These are phyloP conservation scores for Deroplatys truncata DNA, from an alignment of 2,888 invertebrate genomes.

Conservation along the genomic window DNA sequence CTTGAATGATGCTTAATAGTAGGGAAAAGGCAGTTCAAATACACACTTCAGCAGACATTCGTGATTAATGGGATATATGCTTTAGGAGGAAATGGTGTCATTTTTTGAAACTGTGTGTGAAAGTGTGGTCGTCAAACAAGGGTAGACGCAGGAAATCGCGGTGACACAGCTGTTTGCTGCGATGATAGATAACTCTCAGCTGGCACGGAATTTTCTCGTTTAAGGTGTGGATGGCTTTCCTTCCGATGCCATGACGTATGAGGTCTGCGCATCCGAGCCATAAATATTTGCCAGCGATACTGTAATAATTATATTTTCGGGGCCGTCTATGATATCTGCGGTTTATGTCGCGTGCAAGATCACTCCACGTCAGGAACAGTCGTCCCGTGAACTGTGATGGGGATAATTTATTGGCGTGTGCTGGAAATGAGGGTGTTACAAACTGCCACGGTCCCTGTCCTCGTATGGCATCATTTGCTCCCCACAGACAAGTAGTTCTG, in stretches of 20 bases:
- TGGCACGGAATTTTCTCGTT: not conserved
- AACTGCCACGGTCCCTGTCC: not conserved
- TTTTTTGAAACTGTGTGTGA: too few relatives aligned
- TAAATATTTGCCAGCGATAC: not conserved
- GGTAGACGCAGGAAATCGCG: too few relatives aligned
- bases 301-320: slow-evolving; percentile 12
- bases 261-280: not conserved
- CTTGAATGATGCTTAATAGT: too few relatives aligned
- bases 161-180: not conserved
- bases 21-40: too few relatives aligned
- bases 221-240: not conserved
- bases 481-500: too few relatives aligned
- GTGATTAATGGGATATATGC: too few relatives aligned
- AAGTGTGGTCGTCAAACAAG: too few relatives aligned
- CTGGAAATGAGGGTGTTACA: slow-evolving; percentile 10
- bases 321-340: not conserved
- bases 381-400: not conserved
- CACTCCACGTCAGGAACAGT: slow-evolving; percentile 6
- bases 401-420: slow-evolving; percentile 9
- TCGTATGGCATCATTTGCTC: too few relatives aligned
- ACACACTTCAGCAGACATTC: too few relatives aligned
- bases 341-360: slow-evolving; percentile 3
- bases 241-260: not conserved
- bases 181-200: not conserved
- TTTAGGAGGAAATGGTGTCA: too few relatives aligned